A percentile compares a stretch with the other conserved stretches of the same genome.
Conservation (phyloP, 2,113 vertebrate genomes). For the Nibea coibor region DNA sequence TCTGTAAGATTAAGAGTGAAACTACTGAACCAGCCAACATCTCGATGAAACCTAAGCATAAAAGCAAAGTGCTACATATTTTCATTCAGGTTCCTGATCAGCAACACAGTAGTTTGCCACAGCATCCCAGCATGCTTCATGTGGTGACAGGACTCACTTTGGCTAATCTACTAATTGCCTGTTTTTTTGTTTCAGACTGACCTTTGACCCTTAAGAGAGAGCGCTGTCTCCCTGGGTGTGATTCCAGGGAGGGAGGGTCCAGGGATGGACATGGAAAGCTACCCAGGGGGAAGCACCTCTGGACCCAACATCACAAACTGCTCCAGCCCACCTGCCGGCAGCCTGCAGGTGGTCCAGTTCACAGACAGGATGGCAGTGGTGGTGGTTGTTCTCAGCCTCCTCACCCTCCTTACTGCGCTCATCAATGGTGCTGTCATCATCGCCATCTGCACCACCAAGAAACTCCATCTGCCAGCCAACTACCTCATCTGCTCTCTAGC, state of each 20-base stretch:
- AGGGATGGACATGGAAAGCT: constrained; percentile 56
- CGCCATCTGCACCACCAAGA: constrained; percentile 90
- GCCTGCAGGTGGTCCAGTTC: constrained; percentile 68
- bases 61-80: not conserved
- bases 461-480: constrained; percentile 92
- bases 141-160: not conserved
- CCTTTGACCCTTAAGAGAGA: constrained; percentile 17
- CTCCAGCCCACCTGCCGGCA: constrained; percentile 77
- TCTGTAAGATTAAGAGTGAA: too few species aligned
- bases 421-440: constrained; percentile 89
- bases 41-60: not conserved
- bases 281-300: constrained; percentile 49
- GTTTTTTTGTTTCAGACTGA: constrained; percentile 48
- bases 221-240: not conserved
- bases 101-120: not conserved
- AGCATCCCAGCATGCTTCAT: constrained; percentile 1
- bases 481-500: constrained; percentile 94
- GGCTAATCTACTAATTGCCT: constrained; percentile 16
- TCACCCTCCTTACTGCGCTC: constrained; percentile 86
- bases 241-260: not conserved
- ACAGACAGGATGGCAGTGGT: constrained; percentile 84
- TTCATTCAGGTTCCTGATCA: not conserved
- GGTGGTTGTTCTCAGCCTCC: constrained; percentile 84
- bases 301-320: constrained; percentile 88
- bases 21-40: not conserved